phyloP scores from a whole-genome alignment of 1,140 invertebrate species.

The Colletes latitarsis region DNA sequence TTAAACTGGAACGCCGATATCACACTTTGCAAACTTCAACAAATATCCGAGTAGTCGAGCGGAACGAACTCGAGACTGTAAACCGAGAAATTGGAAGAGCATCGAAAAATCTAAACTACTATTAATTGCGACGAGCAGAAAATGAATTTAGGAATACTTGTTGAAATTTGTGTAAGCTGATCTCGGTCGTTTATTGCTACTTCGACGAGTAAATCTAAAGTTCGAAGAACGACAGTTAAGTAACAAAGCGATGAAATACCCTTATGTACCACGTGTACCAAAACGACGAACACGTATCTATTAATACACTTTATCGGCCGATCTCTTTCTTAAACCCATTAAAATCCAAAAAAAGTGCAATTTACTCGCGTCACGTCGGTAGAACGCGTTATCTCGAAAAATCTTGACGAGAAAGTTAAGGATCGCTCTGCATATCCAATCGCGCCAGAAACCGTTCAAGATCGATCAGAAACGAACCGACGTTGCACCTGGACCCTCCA shows the following conservation, averaged over 20 bases:
- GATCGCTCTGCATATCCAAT: not conserved
- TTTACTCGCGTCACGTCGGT: too few species aligned
- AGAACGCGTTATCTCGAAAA: not conserved
- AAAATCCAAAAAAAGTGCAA: too few species aligned
- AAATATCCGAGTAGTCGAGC: slow-evolving; percentile 15
- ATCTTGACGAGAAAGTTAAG: not conserved
- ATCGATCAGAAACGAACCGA: not conserved
- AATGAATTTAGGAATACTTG: not conserved
- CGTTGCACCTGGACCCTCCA: slow-evolving; percentile 1
- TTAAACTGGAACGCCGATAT: slow-evolving; percentile 51
- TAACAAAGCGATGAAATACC: too few species aligned
- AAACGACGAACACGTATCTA: too few species aligned
- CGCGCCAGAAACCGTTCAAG: not conserved
- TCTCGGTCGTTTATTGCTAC: not conserved
- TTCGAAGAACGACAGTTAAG: too few species aligned
- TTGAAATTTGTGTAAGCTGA: not conserved
- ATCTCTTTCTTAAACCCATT: too few species aligned
- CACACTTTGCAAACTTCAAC: slow-evolving; percentile 31
- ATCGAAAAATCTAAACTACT: not conserved
- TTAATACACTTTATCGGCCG: too few species aligned
- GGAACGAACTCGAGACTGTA: slow-evolving; percentile 20
- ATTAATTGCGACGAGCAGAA: not conserved
- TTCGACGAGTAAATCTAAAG: not conserved
- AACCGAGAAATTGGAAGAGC: not conserved
- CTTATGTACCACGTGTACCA: too few species aligned